Evolutionary conservation across 2,113 vertebrate species (phyloP).

Genomic region (Corythornis cristatus): DNA sequence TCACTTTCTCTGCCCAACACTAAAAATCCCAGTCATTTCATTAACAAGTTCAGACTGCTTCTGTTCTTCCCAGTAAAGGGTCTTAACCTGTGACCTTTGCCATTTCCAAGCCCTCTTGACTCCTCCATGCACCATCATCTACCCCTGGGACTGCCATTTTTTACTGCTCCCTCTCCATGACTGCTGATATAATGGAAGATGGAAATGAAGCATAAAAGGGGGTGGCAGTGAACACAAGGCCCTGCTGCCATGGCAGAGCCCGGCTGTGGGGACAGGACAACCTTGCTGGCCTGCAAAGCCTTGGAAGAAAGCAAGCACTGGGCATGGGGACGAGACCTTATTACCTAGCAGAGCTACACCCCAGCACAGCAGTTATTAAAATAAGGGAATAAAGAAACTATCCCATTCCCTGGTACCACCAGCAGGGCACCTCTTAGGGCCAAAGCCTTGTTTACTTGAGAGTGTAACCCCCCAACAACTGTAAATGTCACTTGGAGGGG

Average conservation of each 20-base stretch:
- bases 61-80: conserved; percentile 56
- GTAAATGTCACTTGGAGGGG: not conserved
- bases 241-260: not conserved
- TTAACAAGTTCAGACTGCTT: conserved; percentile 63
- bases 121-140: not conserved
- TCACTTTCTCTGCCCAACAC: not conserved
- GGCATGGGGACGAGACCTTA: not conserved
- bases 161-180: conserved; percentile 31
- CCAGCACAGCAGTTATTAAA: not conserved
- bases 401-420: not conserved
- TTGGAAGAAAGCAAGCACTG: not conserved
- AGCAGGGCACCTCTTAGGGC: not conserved
- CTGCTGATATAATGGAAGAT: not conserved
- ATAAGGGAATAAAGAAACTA: not conserved
- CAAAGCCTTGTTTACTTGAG: not conserved
- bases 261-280: not conserved
- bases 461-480: not conserved
- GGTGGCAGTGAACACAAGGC: not conserved
- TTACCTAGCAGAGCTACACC: not conserved
- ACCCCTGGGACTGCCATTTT: conserved; percentile 35
- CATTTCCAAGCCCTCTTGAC: conserved; percentile 45
- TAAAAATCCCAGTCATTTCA: conserved; percentile 42
- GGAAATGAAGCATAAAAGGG: not conserved
- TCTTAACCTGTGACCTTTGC: conserved; percentile 68
- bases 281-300: not conserved